A percentile compares a stretch with the other conserved stretches of the same genome.
Evolutionary conservation across 2,888 invertebrate species (phyloP).

Genomic region (Ypsolopha scabrella): DNA sequence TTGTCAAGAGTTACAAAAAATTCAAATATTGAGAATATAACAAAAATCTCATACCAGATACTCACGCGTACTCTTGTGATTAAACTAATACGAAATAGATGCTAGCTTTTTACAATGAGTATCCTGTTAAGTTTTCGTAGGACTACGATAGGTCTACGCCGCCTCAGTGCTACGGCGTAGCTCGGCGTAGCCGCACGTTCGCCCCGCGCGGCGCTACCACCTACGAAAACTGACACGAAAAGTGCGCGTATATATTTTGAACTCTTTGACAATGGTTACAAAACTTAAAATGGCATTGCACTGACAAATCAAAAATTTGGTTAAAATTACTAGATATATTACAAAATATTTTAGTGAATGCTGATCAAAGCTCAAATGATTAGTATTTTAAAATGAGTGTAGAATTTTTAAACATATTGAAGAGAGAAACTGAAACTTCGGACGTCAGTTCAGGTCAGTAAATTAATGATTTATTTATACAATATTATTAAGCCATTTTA

Average conservation of each 20-base stretch:
- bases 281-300: background rate
- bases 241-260: background rate
- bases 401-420: constrained; percentile 35
- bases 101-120: no score
- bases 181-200: constrained; percentile 48
- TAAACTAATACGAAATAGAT: no score
- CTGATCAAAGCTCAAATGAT: constrained; percentile 9
- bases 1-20: no score
- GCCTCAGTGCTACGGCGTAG: constrained; percentile 58
- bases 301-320: background rate
- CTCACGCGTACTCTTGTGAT: no score
- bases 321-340: background rate
- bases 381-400: constrained; percentile 46
- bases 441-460: constrained; percentile 3
- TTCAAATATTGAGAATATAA: no score
- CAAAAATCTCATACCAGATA: no score
- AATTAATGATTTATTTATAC: no score
- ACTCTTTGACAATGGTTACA: background rate
- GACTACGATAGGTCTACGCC: constrained; percentile 5
- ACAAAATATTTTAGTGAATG: background rate
- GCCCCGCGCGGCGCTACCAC: constrained; percentile 19
- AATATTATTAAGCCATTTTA: no score
- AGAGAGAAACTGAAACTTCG: constrained; percentile 34
- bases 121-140: background rate
- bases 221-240: constrained; percentile 32